Percentiles rank a stretch among this genome's conserved stretches.
These are phyloP conservation scores for Chelonia mydas DNA, from an alignment of 2,797 vertebrate species.

Conservation along the genomic window DNA sequence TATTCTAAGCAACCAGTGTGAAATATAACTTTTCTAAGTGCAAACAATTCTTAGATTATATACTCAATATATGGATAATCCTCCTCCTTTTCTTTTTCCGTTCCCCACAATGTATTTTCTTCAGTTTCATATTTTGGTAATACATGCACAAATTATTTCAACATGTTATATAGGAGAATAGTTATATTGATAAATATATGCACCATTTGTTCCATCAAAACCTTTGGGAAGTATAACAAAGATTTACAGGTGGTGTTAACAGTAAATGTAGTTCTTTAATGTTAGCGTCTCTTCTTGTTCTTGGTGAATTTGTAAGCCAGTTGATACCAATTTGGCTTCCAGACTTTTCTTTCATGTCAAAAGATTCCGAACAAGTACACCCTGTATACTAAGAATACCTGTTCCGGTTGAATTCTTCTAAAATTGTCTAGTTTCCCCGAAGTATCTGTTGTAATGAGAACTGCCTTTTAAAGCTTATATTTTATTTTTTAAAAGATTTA, in stretches of 20 bases:
- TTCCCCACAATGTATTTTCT: constrained; percentile 10
- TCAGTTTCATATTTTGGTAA: constrained; percentile 31
- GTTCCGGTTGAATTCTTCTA: background rate
- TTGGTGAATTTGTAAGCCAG: background rate
- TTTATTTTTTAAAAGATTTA: background rate
- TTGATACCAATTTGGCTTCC: background rate
- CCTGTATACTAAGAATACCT: background rate
- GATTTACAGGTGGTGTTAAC: background rate
- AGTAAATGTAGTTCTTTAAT: background rate
- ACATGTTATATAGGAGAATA: background rate
- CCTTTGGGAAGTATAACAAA: background rate
- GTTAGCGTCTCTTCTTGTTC: background rate
- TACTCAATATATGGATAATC: background rate
- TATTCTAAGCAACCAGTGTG: background rate
- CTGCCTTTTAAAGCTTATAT: background rate
- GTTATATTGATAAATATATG: background rate
- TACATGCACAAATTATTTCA: constrained; percentile 36
- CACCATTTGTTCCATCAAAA: background rate
- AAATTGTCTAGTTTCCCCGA: background rate
- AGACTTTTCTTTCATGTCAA: background rate
- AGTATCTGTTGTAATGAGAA: background rate
- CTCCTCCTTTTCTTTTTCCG: background rate
- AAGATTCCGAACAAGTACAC: background rate
- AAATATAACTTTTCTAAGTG: background rate
- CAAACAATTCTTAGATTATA: background rate